Conservation (phyloP, 2,888 invertebrate genomes). For the Ischnus inquisitorius region DNA sequence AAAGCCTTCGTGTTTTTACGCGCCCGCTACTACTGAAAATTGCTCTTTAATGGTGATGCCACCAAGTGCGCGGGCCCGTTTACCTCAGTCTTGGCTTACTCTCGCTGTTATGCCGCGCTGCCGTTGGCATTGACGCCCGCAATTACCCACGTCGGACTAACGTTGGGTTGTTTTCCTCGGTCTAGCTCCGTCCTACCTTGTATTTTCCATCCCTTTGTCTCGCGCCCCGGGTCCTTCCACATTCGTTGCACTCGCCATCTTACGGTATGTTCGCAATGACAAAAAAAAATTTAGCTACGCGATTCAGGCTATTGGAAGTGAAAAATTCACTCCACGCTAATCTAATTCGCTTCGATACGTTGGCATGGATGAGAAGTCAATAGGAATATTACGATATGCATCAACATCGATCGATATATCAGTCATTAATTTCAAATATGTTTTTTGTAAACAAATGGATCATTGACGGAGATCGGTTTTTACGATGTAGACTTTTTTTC, state of each 20-base stretch:
- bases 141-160: conserved; percentile 62
- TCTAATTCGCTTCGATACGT: too few species aligned
- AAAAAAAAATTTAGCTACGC: background rate
- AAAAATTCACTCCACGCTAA: background rate
- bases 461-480: too few species aligned
- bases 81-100: conserved; percentile 24
- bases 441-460: too few species aligned
- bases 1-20: conserved; percentile 70
- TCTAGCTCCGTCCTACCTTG: conserved; percentile 43
- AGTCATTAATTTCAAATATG: too few species aligned
- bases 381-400: too few species aligned
- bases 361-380: too few species aligned
- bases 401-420: too few species aligned
- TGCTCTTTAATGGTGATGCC: conserved; percentile 71
- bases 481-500: too few species aligned
- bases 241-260: background rate
- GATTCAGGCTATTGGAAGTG: background rate
- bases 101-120: conserved; percentile 38
- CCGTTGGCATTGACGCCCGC: conserved; percentile 67
- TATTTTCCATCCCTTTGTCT: conserved; percentile 21
- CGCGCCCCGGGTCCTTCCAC: background rate
- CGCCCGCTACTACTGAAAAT: conserved; percentile 66
- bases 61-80: conserved; percentile 50
- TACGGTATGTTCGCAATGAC: background rate
- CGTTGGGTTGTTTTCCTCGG: conserved; percentile 51